Base-by-base conservation (phyloP, 2,797 vertebrate species). In the Bradypodion pumilum region DNA sequence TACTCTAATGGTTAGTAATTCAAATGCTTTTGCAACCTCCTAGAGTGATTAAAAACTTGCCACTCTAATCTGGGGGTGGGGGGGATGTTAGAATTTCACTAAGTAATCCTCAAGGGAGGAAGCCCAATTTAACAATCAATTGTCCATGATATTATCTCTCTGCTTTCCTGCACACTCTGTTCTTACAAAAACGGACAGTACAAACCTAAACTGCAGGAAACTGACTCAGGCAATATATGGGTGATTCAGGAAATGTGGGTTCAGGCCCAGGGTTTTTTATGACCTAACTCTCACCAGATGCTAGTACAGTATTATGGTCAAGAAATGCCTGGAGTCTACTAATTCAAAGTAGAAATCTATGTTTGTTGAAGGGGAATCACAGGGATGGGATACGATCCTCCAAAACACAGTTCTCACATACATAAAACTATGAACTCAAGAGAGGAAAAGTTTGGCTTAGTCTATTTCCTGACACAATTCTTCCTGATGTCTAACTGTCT, bases 161-260 rank as follows among this genome's bases (percentile, higher is more conserved):
- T 62, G 25, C 63, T 68, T 63, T 27, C 77, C 75, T 87, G 81
- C 72, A 69, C 81, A 83, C 76, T 80, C 59, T n/a, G 62, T 75
- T 59, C 37, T 40, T 82, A 66, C 16, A 37, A 37, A 42, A 80
- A 32, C 2, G 44, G 32, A 19, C 70, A 42, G 10, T 40, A 15
- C 35, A 46, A 59, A 49, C 76, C 74, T 29, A 65, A 62, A 69
- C 13, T 29, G 16, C 52, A 83, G 56, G 40, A 75, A 59, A 27
- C 27, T 32, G 27, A 37, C 1, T 76, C 63, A 68, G 32, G 44
- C 73, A 76, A 75, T 35, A 69, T 37, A 68, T 27, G 52, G 52
- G 46, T 35, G 40, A 74, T 25, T 80, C 77, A 74, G 70, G 19
- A 74, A 25, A 35, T 32, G 19, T 32, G 40, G 23, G 21, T 76